Evolutionary conservation across 2,113 vertebrate species (phyloP), one percentile per base, ranked within the genome.

Genomic region (Toxotes chatareus): DNA sequence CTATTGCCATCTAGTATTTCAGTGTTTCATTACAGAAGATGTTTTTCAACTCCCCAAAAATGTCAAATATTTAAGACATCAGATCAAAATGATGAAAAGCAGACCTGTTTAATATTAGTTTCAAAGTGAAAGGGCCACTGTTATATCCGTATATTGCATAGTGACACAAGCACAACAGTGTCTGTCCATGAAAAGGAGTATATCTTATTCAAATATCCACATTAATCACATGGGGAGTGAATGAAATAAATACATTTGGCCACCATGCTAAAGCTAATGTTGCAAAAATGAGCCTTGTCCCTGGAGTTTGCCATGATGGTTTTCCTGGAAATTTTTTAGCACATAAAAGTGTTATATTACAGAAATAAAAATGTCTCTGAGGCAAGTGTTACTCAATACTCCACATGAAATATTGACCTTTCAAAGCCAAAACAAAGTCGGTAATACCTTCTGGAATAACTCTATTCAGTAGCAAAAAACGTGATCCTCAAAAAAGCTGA

Each of bases 311-410:
- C 46, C 70, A 61, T 53, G 1, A 57, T 27, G 51, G 51, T 51
- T 73, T 82, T 85, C 72, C 53, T 72, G 44, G 61, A 89, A 85
- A 79, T 63, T 59, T 75, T 76, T 34, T 17, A 27, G 55, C 44
- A 47, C 31, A 81, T 63, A 31, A 83, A 77, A 57, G 85, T 83
- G 46, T 89, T 67, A 70, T 47, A 21, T 94, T 91, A 74, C 85
- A 81, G 82, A 76, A 83, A 88, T 88, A 92, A 90, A 92, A 88
- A 71, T 27, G 79, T 76, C 90, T 82, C 11, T 5, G 47, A 68
- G 56, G 57, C 76, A 79, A 46, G n/a, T 80, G 85, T 81, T 86
- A 88, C 86, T 84, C 82, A 84, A 83, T 86, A 87, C 32, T 65
- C 62, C 49, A 40, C 21, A 67, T 87, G 69, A 89, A 82, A 88